These are phyloP conservation scores for Urosaurus nigricauda DNA, from an alignment of 2,797 vertebrate species.

Conservation along the genomic window DNA sequence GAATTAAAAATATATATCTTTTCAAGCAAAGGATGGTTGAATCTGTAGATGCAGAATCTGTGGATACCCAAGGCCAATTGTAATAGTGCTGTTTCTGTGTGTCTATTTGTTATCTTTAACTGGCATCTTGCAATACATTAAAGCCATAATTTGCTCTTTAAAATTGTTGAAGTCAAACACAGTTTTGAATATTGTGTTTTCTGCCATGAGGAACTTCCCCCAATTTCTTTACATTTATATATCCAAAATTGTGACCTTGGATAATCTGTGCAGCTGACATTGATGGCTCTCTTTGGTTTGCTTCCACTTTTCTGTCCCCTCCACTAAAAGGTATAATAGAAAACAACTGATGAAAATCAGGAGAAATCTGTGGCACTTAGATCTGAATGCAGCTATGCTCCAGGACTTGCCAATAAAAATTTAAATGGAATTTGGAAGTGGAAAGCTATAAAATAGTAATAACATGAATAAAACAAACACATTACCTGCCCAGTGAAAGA, in stretches of 20 bases:
- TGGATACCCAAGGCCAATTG: too few species aligned
- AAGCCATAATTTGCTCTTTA: conserved; percentile 78
- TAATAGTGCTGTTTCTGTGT: too few species aligned
- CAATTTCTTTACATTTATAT: conserved; percentile 80
- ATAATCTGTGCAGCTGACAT: conserved; percentile 54
- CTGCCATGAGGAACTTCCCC: conserved; percentile 81
- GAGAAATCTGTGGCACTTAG: not conserved
- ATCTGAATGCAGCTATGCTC: conserved; percentile 10
- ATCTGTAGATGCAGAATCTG: too few species aligned
- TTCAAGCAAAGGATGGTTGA: too few species aligned
- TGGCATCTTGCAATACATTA: conserved; percentile 64
- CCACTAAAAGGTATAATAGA: not conserved
- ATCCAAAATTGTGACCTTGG: conserved; percentile 87
- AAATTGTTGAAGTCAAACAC: conserved; percentile 75
- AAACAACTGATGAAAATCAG: conserved; percentile 24
- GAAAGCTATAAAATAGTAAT: conserved; percentile 1
- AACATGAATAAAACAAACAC: conserved; percentile 13
- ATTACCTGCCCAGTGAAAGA: conserved; percentile 19
- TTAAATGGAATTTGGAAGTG: conserved; percentile 13
- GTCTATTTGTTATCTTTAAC: too few species aligned
- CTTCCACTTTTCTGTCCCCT: conserved; percentile 26
- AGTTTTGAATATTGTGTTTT: conserved; percentile 82
- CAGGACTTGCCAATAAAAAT: not conserved
- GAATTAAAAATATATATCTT: too few species aligned
- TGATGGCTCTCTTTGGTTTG: conserved; percentile 53